Evolutionary conservation across 2,797 vertebrate genomes (phyloP), one percentile per base, ranked within the genome.

Genomic region (Propithecus deckenii): DNA sequence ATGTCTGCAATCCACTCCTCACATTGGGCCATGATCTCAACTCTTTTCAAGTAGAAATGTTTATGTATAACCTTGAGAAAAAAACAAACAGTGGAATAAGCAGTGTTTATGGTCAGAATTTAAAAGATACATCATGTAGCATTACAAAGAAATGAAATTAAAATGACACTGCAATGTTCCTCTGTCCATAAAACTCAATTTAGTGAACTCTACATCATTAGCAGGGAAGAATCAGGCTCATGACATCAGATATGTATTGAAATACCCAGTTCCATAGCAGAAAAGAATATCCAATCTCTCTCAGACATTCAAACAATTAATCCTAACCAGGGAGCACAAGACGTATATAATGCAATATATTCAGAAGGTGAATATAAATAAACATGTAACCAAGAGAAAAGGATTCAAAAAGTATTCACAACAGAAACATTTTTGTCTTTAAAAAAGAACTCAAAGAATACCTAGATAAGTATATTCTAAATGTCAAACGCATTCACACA

Each of bases 1-100:
- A 99, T 99, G 98, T 99, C 99, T 11, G 99, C 99, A 97, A 99
- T 99, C 99, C 99, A 99, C 96, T 99, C 99, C 97, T 99, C 99
- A 96, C 99, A 99, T 98, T 99, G 99, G 80, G 99, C 99, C 99
- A 99, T 99, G 98, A 99, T 99, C 98, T 99, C 99, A 2, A 99
- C 99, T 96, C 99, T 98, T 98, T 99, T 99, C 99, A 99, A 99
- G 99, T 99, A 99, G 98, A 99, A 99, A 98, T 99, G 99, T 98
- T 99, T 99, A 98, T 99, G 99, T 98, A 99, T 99, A 96, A 99
- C 99, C 99, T 99, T 97, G 32, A 97, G 88, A 87, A 74, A 86
- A 94, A 97, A 81, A 46, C 46, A 93, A 59, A 41, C 35, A 83
- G 1, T 30, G 30, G n/a, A 87, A 93, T 61, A 96, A 63, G 88